Conservation (phyloP, 2,888 invertebrate genomes). For the Labia minor region DNA sequence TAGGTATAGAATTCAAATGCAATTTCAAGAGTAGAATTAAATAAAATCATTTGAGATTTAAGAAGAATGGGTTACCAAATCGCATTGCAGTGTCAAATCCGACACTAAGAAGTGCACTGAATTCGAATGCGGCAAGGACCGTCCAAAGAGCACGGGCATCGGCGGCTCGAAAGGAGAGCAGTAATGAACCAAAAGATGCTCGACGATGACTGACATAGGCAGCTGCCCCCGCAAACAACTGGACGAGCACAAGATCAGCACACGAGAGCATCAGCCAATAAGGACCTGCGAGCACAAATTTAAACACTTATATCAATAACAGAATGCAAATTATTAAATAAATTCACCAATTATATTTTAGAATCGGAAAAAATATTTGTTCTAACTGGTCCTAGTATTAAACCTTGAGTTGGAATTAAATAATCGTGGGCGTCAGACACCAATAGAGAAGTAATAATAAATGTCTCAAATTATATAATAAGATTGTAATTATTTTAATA, state of each 20-base stretch:
- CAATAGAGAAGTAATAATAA: too few relatives aligned
- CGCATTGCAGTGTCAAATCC: conserved; percentile 33
- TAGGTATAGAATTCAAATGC: too few relatives aligned
- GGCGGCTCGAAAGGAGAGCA: conserved; percentile 34
- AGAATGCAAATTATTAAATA: background rate
- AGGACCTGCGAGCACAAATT: conserved; percentile 34
- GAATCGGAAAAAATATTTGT: background rate
- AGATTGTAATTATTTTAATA: too few relatives aligned
- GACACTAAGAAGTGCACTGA: conserved; percentile 37
- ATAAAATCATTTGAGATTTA: too few relatives aligned
- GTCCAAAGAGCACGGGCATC: conserved; percentile 42
- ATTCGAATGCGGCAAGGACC: conserved; percentile 39
- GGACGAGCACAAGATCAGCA: conserved; percentile 40
- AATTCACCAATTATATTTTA: conserved; percentile 14
- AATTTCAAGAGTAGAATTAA: too few relatives aligned
- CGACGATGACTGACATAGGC: conserved; percentile 37
- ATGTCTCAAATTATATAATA: too few relatives aligned
- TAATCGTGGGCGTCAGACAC: too few relatives aligned
- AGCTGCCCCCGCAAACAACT: conserved; percentile 40
- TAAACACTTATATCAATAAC: conserved; percentile 18
- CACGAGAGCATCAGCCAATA: conserved; percentile 42
- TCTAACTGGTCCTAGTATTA: too few relatives aligned
- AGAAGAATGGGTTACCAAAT: too few relatives aligned
- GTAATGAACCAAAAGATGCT: conserved; percentile 30
- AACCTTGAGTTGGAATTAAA: too few relatives aligned